A percentile compares a stretch with the other conserved stretches of the same genome.
Conservation (phyloP, 1,140 invertebrate species). For the Aphidius gifuensis region DNA sequence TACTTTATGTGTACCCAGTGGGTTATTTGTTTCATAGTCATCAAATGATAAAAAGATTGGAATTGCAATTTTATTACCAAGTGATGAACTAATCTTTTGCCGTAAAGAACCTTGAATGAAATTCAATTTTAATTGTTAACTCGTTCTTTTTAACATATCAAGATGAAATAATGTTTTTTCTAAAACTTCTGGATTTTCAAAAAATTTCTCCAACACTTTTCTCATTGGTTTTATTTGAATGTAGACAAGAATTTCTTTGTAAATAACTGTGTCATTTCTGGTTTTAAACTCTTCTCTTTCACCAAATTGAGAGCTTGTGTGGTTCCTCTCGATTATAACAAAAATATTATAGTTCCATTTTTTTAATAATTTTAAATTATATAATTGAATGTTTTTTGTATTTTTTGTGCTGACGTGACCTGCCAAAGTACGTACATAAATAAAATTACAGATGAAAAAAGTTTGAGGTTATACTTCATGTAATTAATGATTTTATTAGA, state of each 20-base stretch:
- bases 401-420: too few relatives aligned
- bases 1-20: constrained; percentile 15
- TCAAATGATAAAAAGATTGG: constrained; percentile 4
- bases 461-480: too few relatives aligned
- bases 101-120: constrained; percentile 14
- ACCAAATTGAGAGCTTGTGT: not conserved
- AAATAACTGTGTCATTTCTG: not conserved
- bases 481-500: too few relatives aligned
- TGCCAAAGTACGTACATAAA: too few relatives aligned
- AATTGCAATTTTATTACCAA: constrained; percentile 5
- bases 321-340: too few relatives aligned
- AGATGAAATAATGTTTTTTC: constrained; percentile 4
- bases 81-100: not conserved
- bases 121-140: constrained; percentile 1
- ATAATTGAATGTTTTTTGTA: too few relatives aligned
- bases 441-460: too few relatives aligned
- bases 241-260: not conserved
- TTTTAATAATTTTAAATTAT: too few relatives aligned
- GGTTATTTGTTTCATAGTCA: constrained; percentile 16
- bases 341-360: too few relatives aligned
- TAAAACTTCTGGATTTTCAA: constrained; percentile 5
- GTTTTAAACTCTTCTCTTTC: not conserved
- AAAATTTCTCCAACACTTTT: constrained; percentile 13
- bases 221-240: constrained; percentile 13
- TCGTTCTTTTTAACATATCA: not conserved